Evolutionary conservation across 2,113 vertebrate species (phyloP), one percentile per base, ranked within the genome.

Genomic region (Chloroceryle aenea): DNA sequence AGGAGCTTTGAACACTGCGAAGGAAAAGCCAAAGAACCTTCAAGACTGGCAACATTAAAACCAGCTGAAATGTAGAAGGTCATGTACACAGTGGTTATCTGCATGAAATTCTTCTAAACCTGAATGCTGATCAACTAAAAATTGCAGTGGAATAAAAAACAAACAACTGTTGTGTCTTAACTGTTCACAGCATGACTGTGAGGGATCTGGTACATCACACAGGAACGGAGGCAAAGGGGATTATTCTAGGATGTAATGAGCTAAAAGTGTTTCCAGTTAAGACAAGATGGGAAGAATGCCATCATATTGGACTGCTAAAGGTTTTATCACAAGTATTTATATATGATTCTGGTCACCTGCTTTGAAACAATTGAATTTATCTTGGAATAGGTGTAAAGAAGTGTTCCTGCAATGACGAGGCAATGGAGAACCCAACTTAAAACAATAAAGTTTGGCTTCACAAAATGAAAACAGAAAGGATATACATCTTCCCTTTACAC

Each of bases 351-450:
- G 43, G 59, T 87, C 68, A 92, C n/a, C 47, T 92, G 50, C 20
- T 83, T 74, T 45, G 42, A 92, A 93, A 88, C 34, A 90, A 71
- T 1, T 82, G 23, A 91, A 55, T 71, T 89, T 0, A 56, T 55
- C 45, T 81, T 84, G 76, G 68, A 93, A 89, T 12, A 92, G n/a
- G 36, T 83, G 74, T 53, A 91, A 91, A 94, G 56, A 78, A 82
- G 79, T 38, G 29, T 47, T 86, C 55, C 90, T 36, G 61, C 12
- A 67, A 64, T 47, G 14, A 74, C 16, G 63, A 95, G 15, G 15
- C 36, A 93, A 95, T 68, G 34, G 52, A 92, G 64, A 89, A 89
- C 3, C 55, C 52, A 92, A 67, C 47, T 77, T 43, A 66, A 47
- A 25, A 81, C 16, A 81, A 92, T 11, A 30, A 94, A 56, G 58